phyloP scores from a whole-genome alignment of 2,797 vertebrate genomes.

The Falco cherrug region DNA sequence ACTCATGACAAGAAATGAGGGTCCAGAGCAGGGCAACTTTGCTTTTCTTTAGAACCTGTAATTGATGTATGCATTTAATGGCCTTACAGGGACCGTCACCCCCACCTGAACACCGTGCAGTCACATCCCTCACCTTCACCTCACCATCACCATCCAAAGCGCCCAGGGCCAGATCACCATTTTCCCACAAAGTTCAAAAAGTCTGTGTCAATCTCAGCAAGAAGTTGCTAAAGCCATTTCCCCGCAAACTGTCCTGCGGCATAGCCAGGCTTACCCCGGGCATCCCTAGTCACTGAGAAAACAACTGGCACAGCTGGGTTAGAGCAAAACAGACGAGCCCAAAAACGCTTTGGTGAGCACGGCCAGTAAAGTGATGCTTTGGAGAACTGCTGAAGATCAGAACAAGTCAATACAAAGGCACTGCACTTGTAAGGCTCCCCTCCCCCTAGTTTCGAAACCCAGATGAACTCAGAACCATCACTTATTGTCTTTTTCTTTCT shows the following conservation, averaged over 20 bases:
- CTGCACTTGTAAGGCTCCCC: not conserved
- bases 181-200: not conserved
- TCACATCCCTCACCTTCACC: not conserved
- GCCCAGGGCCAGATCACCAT: not conserved
- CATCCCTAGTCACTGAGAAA: not conserved
- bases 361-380: not conserved
- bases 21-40: not conserved
- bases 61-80: not conserved
- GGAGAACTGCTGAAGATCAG: not conserved
- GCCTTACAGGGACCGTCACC: not conserved
- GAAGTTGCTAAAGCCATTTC: not conserved
- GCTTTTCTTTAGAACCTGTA: not conserved
- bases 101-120: fast-evolving
- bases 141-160: not conserved
- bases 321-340: not conserved
- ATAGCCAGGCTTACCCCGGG: not conserved
- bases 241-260: not conserved
- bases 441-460: not conserved
- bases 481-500: not conserved
- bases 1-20: not conserved
- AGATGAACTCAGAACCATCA: not conserved
- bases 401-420: not conserved
- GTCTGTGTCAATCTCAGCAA: not conserved
- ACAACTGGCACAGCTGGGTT: not conserved
- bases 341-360: not conserved